phyloP scores from a whole-genome alignment of 2,888 invertebrate species.

The Tetrapedia diversipes region DNA sequence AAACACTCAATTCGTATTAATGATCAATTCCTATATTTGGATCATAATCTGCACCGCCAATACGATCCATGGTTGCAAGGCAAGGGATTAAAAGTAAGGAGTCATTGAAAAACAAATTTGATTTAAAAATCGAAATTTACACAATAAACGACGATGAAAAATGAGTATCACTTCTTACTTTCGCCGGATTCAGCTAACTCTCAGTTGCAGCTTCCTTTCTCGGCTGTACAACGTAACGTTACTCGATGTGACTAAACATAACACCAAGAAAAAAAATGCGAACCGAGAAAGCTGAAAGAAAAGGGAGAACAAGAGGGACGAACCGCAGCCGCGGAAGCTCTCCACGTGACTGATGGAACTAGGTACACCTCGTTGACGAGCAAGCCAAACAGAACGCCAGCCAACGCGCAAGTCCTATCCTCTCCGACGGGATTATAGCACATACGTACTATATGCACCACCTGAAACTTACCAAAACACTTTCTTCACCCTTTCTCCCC shows the following conservation, averaged over 20 bases:
- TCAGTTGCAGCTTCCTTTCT: background rate
- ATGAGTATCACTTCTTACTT: constrained; percentile 4
- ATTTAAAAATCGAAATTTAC: background rate
- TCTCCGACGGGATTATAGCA: background rate
- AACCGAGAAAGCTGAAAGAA: constrained; percentile 11
- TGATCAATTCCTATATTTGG: too few relatives aligned
- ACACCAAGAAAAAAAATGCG: constrained; percentile 9
- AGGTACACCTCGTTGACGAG: constrained; percentile 60
- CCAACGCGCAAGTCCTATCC: constrained; percentile 69
- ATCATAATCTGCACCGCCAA: too few relatives aligned
- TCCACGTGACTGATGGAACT: constrained; percentile 78
- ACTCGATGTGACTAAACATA: background rate
- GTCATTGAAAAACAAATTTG: background rate
- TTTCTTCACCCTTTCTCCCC: background rate
- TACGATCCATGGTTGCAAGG: too few relatives aligned
- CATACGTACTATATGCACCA: background rate
- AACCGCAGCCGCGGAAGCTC: constrained; percentile 73
- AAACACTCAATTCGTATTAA: too few relatives aligned
- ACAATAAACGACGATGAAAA: background rate
- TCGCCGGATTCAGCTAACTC: background rate
- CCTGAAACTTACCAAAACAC: background rate
- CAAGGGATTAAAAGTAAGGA: background rate
- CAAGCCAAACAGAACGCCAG: constrained; percentile 68
- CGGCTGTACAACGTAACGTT: background rate
- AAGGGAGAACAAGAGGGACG: constrained; percentile 37